Base-by-base conservation (phyloP, 1,140 invertebrate genomes). In the Saxidomus purpurata region DNA sequence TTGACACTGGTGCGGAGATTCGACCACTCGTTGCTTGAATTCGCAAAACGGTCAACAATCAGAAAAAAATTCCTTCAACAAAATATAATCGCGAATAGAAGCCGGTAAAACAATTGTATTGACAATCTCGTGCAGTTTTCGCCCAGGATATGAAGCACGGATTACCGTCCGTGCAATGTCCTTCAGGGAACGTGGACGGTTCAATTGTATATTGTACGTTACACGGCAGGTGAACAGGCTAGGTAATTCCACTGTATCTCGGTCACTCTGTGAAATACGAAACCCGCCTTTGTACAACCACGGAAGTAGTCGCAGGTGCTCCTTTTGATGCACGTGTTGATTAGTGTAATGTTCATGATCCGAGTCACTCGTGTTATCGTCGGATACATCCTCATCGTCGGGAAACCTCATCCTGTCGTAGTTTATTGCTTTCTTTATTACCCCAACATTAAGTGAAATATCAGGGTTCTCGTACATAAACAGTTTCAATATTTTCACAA, bases 1-100 rank as follows among this genome's bases (percentile, higher is more conserved):
- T n/a, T n/a, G n/a, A n/a, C n/a, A n/a, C n/a, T n/a, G n/a, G n/a
- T n/a, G n/a, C n/a, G n/a, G n/a, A n/a, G n/a, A n/a, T n/a, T n/a
- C n/a, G n/a, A n/a, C n/a, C n/a, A n/a, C n/a, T n/a, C n/a, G n/a
- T 43, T 43, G 15, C 43, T 43, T 8, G 15, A 43, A 43, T 43
- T 43, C 4, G 15, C 43, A 43, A 8, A 43, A 43, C 43, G 4
- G 43, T 43, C 43, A 43, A 43, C 43, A 43, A 15, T 43, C 43
- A 8, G 43, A 43, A 43, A 43, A 8, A 15, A 43, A 43, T 8
- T 43, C 43, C 15, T 36, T 28, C 67, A 71, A 15, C 19, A 71
- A 38, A 38, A 71, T 71, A 38, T 71, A 71, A 38, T 71, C 67
- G 15, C 67, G 67, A 38, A 71, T 71, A 71, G 67, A 71, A 71